These are phyloP conservation scores for Polia nebulosa DNA, from an alignment of 2,888 invertebrate species.

Conservation along the genomic window DNA sequence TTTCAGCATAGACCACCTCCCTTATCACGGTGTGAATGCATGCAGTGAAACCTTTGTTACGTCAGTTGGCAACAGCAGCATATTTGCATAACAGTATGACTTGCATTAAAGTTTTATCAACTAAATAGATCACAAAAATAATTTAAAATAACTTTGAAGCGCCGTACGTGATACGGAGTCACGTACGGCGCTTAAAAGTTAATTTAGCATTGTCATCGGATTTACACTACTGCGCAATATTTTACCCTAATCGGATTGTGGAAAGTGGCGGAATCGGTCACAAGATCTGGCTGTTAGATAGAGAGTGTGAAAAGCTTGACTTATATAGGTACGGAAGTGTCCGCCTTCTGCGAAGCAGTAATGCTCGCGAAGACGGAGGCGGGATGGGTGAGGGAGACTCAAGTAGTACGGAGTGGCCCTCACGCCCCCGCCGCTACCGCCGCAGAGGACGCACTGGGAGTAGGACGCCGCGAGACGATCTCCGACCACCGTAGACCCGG, in stretches of 20 bases:
- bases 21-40: not conserved
- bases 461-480: no score
- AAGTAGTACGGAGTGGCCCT: no score
- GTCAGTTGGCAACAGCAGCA: not conserved
- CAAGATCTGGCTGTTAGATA: not conserved
- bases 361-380: no score
- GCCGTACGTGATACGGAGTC: not conserved
- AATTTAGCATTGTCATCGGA: slow-evolving; percentile 23
- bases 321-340: not conserved
- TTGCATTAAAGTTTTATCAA: slow-evolving; percentile 22
- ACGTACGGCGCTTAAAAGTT: not conserved
- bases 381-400: no score
- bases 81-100: slow-evolving; percentile 15
- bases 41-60: not conserved
- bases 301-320: slow-evolving; percentile 1
- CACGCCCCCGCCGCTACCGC: no score
- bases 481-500: no score
- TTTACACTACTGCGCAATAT: slow-evolving; percentile 26
- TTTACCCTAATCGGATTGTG: slow-evolving; percentile 38
- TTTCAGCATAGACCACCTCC: not conserved
- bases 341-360: no score
- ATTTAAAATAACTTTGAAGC: slow-evolving; percentile 6
- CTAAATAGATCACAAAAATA: not conserved
- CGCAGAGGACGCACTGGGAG: no score
- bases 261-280: not conserved